Evolutionary conservation across 2,888 invertebrate genomes (phyloP).

Genomic region (Yponomeuta sedellus): DNA sequence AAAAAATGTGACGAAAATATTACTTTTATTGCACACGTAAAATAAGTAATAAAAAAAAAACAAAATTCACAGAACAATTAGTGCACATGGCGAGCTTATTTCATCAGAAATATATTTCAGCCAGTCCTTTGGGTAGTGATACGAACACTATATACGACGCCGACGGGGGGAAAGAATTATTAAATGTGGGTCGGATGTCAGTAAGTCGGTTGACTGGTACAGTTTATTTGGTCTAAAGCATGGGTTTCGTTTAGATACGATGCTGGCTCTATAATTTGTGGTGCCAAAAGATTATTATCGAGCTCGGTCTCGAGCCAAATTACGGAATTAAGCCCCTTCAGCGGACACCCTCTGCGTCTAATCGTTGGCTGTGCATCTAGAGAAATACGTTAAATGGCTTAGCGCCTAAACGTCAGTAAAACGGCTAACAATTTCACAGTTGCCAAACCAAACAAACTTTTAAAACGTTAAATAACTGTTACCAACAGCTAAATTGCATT

Average conservation of each 20-base stretch:
- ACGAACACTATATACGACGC: no score
- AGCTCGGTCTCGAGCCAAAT: constrained; percentile 49
- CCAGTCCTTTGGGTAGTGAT: no score
- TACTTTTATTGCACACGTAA: no score
- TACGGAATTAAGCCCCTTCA: constrained; percentile 42
- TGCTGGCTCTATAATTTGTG: constrained; percentile 52
- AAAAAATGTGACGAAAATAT: no score
- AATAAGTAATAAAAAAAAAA: no score
- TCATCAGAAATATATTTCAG: no score
- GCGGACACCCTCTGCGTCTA: constrained; percentile 21
- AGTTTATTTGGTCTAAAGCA: constrained; percentile 41
- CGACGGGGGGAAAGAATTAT: no score
- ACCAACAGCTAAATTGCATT: neutral
- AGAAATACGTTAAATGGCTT: constrained; percentile 4
- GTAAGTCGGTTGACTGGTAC: constrained; percentile 20
- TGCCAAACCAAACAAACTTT: neutral
- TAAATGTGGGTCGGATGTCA: constrained; percentile 16
- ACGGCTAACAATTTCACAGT: neutral
- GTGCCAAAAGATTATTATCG: constrained; percentile 57
- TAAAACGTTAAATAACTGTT: neutral
- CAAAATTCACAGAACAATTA: no score
- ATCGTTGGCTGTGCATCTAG: constrained; percentile 2
- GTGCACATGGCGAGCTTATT: no score
- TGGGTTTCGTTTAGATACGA: constrained; percentile 47
- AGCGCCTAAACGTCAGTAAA: neutral